Percentiles rank a stretch among this genome's conserved stretches.
Conservation (phyloP, 1,140 invertebrate species). For the Brachionus plicatilis region DNA sequence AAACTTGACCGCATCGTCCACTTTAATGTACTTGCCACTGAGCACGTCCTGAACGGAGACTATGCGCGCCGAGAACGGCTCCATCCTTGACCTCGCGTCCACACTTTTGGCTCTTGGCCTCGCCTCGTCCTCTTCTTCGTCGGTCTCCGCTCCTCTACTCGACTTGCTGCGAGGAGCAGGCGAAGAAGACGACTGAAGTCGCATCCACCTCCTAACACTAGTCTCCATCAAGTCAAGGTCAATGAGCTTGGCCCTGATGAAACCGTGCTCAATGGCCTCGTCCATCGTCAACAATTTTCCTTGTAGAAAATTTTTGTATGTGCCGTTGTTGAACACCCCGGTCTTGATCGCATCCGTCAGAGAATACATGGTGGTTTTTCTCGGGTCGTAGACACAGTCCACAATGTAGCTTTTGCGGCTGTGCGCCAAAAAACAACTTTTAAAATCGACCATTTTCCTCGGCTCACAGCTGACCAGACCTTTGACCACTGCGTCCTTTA, state of each 20-base stretch:
- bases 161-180: background rate
- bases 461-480: conserved; percentile 35
- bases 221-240: background rate
- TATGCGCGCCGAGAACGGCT: conserved; percentile 9
- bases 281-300: background rate
- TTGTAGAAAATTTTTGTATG: background rate
- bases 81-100: background rate
- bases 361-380: conserved; percentile 9
- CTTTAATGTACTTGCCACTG: background rate
- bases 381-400: conserved; percentile 3
- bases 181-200: background rate
- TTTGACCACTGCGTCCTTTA: conserved; percentile 25
- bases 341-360: background rate
- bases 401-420: conserved; percentile 1
- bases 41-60: background rate
- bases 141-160: background rate
- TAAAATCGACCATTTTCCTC: background rate
- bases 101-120: background rate
- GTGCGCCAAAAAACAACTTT: background rate
- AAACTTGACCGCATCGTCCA: background rate
- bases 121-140: background rate
- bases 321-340: background rate
- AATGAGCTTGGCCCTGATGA: background rate
- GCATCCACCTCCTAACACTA: background rate
- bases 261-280: background rate